These are phyloP conservation scores for Eupithecia inturbata DNA, from an alignment of 2,888 invertebrate genomes.

Conservation along the genomic window DNA sequence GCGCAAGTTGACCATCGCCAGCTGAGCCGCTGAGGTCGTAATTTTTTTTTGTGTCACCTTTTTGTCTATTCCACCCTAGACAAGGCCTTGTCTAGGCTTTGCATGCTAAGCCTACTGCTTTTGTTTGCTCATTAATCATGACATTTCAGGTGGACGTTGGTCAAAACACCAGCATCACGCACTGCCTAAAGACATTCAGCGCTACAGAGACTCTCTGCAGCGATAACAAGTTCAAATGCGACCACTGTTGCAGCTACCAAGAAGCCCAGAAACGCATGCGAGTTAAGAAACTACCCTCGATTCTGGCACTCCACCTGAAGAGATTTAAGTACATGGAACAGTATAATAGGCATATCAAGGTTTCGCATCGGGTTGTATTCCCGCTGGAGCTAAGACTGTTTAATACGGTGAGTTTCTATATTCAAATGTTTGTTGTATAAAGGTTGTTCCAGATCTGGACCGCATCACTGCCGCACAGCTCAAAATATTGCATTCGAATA, in stretches of 20 bases:
- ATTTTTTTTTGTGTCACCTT: too few species aligned
- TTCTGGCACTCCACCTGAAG: slow-evolving; percentile 98
- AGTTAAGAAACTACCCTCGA: slow-evolving; percentile 98
- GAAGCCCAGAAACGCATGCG: slow-evolving; percentile 99
- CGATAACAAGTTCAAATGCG: slow-evolving; percentile 99
- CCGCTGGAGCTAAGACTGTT: slow-evolving; percentile 98
- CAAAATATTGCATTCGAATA: too few species aligned
- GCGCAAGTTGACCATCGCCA: too few species aligned
- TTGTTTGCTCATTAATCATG: background rate
- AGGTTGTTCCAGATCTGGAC: too few species aligned
- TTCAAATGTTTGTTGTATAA: background rate
- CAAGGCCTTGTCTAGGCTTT: too few species aligned
- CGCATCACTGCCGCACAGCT: too few species aligned
- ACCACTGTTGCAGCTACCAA: slow-evolving; percentile 99
- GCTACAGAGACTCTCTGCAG: slow-evolving; percentile 99
- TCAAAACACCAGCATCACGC: slow-evolving; percentile 99
- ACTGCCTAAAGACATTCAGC: slow-evolving; percentile 98
- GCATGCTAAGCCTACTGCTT: background rate
- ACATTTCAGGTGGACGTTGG: slow-evolving; percentile 96
- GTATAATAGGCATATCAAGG: slow-evolving; percentile 98
- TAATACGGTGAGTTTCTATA: slow-evolving; percentile 91
- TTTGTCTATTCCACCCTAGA: too few species aligned
- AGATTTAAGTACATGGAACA: slow-evolving; percentile 99
- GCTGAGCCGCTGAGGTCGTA: too few species aligned
- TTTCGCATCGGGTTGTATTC: slow-evolving; percentile 99